A percentile compares a stretch with the other conserved stretches of the same genome.
phyloP scores from a whole-genome alignment of 2,888 invertebrate species.

The Minunthozetes semirufus region DNA sequence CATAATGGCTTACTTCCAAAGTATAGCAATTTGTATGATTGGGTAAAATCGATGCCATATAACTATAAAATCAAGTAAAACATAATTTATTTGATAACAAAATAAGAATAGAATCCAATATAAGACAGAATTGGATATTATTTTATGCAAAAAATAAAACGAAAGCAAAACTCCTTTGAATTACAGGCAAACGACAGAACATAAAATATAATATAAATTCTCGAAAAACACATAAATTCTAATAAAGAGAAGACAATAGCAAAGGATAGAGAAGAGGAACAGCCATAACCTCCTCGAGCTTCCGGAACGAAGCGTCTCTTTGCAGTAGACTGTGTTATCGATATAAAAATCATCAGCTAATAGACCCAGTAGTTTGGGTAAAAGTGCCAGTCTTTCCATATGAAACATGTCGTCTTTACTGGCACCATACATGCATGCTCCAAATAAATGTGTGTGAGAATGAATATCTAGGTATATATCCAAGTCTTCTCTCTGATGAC shows the following conservation, averaged over 20 bases:
- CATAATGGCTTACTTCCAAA: slow-evolving; percentile 80
- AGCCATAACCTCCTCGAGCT: slow-evolving; percentile 64
- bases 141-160: neutral
- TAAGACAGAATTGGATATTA: slow-evolving; percentile 2
- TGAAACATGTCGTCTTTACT: slow-evolving; percentile 84
- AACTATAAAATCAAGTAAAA: slow-evolving; percentile 45
- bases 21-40: slow-evolving; percentile 80
- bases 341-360: slow-evolving; percentile 81
- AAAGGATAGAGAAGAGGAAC: neutral
- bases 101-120: neutral
- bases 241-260: neutral
- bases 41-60: slow-evolving; percentile 63
- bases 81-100: neutral
- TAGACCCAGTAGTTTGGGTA: slow-evolving; percentile 81
- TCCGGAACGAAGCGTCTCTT: slow-evolving; percentile 75
- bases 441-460: slow-evolving; percentile 82
- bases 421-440: slow-evolving; percentile 91
- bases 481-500: slow-evolving; percentile 59
- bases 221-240: neutral
- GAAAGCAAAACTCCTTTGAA: neutral
- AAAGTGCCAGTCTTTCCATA: slow-evolving; percentile 87
- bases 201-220: neutral
- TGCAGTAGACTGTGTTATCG: slow-evolving; percentile 83
- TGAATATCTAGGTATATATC: slow-evolving; percentile 94
- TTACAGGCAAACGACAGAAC: neutral